Percentiles rank a stretch among this genome's conserved stretches.
Conservation (phyloP, 2,888 invertebrate genomes). For the Drosophila eohydei region DNA sequence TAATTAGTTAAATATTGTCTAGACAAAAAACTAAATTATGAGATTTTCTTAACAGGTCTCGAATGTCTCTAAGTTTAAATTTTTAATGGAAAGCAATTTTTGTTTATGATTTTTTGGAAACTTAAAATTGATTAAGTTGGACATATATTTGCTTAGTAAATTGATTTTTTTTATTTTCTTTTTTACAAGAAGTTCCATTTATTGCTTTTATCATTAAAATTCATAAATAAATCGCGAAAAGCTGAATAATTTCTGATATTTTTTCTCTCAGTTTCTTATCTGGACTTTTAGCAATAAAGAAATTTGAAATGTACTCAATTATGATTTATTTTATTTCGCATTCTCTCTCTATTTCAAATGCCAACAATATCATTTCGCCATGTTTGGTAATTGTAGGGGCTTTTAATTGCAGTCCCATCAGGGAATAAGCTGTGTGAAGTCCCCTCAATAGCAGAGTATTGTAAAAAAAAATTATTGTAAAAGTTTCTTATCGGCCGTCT, state of each 20-base stretch:
- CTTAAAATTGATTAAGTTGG: too few species aligned
- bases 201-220: too few species aligned
- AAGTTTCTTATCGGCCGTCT: constrained; percentile 28
- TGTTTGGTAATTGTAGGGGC: constrained; percentile 1
- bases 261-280: background rate
- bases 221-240: too few species aligned
- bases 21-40: background rate
- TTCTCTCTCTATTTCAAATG: background rate
- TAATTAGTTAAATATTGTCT: background rate
- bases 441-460: background rate
- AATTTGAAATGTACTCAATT: background rate
- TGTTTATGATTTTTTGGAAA: too few species aligned
- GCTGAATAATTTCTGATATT: background rate
- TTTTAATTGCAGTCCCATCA: background rate
- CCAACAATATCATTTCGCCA: background rate
- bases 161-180: too few species aligned
- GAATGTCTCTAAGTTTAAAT: background rate
- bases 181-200: too few species aligned
- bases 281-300: background rate
- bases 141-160: too few species aligned
- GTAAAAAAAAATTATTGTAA: constrained; percentile 9
- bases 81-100: too few species aligned
- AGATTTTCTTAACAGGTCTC: background rate
- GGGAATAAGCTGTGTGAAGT: background rate
- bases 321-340: background rate